phyloP scores from a whole-genome alignment of 2,888 invertebrate species.

The Margaritifera margaritifera region DNA sequence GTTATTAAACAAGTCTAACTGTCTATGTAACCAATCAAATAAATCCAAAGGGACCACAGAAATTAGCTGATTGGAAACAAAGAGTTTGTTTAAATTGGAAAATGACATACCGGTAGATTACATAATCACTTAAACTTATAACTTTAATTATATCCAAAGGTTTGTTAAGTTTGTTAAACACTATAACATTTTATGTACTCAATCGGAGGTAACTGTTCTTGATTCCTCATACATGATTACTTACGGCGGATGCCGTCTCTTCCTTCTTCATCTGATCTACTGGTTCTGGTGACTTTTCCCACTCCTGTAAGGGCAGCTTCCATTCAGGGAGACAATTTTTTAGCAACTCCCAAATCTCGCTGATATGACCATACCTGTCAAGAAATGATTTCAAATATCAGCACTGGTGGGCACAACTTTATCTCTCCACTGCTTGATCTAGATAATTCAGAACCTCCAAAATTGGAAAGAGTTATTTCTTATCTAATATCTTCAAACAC shows the following conservation, averaged over 20 bases:
- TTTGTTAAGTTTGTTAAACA: neutral
- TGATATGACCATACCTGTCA: conserved; percentile 62
- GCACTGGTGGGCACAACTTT: conserved; percentile 12
- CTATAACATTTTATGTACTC: neutral
- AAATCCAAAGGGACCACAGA: too few species aligned
- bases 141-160: too few species aligned
- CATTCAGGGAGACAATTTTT: conserved; percentile 67
- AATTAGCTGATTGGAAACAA: too few species aligned
- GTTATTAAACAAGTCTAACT: too few species aligned
- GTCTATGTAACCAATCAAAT: too few species aligned
- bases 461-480: too few species aligned
- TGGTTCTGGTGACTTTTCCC: conserved; percentile 53
- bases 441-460: too few species aligned
- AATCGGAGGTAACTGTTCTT: neutral
- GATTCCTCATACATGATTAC: conserved; percentile 8
- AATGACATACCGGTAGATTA: too few species aligned
- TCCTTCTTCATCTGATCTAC: conserved; percentile 47
- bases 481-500: too few species aligned
- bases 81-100: too few species aligned
- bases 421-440: too few species aligned
- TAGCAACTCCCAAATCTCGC: conserved; percentile 70
- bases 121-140: too few species aligned
- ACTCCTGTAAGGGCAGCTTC: conserved; percentile 66
- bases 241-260: conserved; percentile 41
- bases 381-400: conserved; percentile 3